Conservation (phyloP, 2,888 invertebrate genomes). For the Chloroclystis v-ata region DNA sequence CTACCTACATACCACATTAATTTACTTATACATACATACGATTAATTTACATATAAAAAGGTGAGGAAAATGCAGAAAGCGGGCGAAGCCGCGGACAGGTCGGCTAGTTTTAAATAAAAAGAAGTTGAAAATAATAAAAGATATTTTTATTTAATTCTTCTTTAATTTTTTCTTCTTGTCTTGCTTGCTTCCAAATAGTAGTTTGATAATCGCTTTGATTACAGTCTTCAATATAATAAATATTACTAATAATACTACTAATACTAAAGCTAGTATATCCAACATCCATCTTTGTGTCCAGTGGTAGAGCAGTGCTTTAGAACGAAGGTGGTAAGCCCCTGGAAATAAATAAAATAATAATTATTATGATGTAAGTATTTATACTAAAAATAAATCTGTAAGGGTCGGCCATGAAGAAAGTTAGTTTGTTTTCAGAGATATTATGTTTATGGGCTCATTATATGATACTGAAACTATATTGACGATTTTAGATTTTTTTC, state of each 20-base stretch:
- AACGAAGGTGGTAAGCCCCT: slow-evolving; percentile 49
- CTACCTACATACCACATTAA: no score
- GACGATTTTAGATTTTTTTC: no score
- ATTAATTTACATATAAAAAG: no score
- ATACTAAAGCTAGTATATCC: slow-evolving; percentile 34
- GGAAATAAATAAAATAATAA: slow-evolving; percentile 15
- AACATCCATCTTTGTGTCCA: slow-evolving; percentile 49
- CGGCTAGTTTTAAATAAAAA: no score
- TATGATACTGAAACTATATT: no score
- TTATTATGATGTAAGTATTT: background rate
- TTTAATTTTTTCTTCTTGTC: background rate
- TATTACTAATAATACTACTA: slow-evolving; percentile 8
- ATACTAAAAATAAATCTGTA: background rate
- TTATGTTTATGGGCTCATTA: no score
- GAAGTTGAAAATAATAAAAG: no score
- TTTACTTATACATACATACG: no score
- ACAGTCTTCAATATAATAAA: slow-evolving; percentile 13
- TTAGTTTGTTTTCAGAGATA: no score
- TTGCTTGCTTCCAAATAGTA: background rate
- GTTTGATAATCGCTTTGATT: slow-evolving; percentile 1
- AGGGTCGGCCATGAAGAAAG: no score
- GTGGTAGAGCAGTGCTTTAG: slow-evolving; percentile 37
- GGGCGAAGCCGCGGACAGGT: no score
- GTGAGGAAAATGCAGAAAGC: no score
- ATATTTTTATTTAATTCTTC: background rate